phyloP scores from a whole-genome alignment of 23 tunicate species.

The Ascidia mentula region DNA sequence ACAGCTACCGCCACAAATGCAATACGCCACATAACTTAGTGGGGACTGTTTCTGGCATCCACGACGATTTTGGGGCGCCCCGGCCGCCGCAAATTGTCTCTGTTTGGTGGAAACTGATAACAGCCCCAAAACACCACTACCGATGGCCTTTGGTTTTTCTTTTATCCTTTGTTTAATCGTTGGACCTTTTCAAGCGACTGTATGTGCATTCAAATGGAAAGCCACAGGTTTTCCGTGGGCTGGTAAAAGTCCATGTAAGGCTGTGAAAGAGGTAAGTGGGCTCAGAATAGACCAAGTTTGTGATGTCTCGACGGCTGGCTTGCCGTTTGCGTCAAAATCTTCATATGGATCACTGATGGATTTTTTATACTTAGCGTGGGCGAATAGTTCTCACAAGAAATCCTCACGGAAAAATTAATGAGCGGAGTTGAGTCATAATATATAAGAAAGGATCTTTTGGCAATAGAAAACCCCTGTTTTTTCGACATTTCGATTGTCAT shows the following conservation, averaged over 20 bases:
- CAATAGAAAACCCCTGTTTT: no score
- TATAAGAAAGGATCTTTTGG: no score
- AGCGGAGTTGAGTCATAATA: no score
- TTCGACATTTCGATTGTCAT: no score
- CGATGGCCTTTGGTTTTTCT: no score
- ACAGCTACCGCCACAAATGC: background rate
- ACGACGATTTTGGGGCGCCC: background rate
- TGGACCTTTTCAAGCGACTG: background rate
- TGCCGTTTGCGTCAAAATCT: no score
- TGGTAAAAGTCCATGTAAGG: background rate
- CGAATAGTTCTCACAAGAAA: no score
- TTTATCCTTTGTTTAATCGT: background rate
- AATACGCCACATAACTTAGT: background rate
- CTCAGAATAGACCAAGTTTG: no score
- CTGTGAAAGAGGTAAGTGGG: background rate
- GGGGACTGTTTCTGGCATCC: background rate
- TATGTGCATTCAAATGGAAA: background rate
- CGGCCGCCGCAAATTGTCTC: background rate
- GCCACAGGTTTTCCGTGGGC: background rate
- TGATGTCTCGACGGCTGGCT: no score
- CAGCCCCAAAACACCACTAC: slow-evolving; percentile 1
- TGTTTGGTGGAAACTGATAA: background rate
- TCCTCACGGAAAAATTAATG: no score
- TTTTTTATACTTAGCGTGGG: no score
- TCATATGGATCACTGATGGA: no score